These are phyloP conservation scores for Podarcis raffonei DNA, from an alignment of 2,113 vertebrate species.

Conservation along the genomic window DNA sequence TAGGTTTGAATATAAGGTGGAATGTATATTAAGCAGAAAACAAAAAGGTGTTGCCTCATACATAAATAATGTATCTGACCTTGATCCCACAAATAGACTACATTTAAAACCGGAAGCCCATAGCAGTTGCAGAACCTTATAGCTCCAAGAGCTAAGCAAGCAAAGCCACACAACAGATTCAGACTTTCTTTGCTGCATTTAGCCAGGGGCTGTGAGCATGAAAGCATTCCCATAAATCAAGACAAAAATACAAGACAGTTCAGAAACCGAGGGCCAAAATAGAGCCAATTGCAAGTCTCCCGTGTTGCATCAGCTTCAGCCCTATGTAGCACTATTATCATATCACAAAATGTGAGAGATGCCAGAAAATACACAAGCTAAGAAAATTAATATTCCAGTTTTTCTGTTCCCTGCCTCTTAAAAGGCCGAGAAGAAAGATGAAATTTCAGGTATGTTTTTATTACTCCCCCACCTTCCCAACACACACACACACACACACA, in stretches of 20 bases:
- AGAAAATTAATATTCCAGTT: neutral
- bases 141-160: neutral
- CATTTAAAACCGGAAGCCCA: neutral
- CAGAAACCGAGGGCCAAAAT: neutral
- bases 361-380: neutral
- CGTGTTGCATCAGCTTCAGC: neutral
- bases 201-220: neutral
- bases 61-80: no score
- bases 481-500: neutral
- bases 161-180: neutral
- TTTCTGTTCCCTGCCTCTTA: neutral
- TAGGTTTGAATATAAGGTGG: neutral
- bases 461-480: neutral
- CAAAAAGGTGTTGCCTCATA: no score
- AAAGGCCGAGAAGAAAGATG: neutral
- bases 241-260: neutral
- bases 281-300: neutral
- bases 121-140: neutral
- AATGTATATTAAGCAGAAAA: neutral
- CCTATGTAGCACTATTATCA: neutral
- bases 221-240: conserved; percentile 3
- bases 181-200: neutral
- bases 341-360: neutral
- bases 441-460: neutral
- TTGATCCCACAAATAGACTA: neutral